Conservation (phyloP, 2,888 invertebrate genomes). For the Synergus itoensis region DNA sequence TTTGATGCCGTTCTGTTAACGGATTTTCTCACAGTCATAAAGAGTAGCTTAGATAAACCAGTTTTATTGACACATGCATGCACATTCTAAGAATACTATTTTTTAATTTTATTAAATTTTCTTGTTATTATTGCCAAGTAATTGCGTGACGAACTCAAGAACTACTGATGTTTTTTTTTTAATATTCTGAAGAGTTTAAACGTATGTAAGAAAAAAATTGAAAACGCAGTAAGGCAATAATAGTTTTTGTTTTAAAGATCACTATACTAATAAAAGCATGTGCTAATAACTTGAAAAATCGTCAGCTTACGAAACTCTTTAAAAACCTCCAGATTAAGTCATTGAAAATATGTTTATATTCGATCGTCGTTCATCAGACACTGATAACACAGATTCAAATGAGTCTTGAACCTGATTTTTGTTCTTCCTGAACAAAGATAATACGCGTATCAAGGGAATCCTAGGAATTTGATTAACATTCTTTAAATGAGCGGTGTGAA, state of each 20-base stretch:
- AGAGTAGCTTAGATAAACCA: constrained; percentile 7
- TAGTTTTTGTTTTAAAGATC: not conserved
- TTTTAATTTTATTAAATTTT: not conserved
- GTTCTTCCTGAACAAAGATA: not conserved
- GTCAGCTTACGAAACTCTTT: constrained; percentile 5
- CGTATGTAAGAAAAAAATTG: not conserved
- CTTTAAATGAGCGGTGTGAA: not conserved
- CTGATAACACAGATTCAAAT: not conserved
- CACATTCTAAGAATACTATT: not conserved
- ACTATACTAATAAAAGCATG: not conserved
- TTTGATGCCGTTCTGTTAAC: not conserved
- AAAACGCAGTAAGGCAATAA: not conserved
- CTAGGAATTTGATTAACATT: not conserved
- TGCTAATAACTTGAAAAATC: constrained; percentile 9
- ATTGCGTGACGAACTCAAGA: not conserved
- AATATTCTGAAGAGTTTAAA: not conserved
- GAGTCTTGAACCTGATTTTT: not conserved
- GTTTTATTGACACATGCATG: constrained; percentile 7
- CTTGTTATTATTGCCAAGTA: not conserved
- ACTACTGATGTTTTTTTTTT: too few relatives aligned
- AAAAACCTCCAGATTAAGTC: constrained; percentile 6
- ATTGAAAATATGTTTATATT: not conserved
- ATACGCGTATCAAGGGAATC: not conserved
- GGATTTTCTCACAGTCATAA: not conserved
- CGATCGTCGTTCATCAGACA: not conserved